A percentile compares a stretch with the other conserved stretches of the same genome.
phyloP scores from a whole-genome alignment of 2,113 vertebrate genomes.

The Xenus cinereus region DNA sequence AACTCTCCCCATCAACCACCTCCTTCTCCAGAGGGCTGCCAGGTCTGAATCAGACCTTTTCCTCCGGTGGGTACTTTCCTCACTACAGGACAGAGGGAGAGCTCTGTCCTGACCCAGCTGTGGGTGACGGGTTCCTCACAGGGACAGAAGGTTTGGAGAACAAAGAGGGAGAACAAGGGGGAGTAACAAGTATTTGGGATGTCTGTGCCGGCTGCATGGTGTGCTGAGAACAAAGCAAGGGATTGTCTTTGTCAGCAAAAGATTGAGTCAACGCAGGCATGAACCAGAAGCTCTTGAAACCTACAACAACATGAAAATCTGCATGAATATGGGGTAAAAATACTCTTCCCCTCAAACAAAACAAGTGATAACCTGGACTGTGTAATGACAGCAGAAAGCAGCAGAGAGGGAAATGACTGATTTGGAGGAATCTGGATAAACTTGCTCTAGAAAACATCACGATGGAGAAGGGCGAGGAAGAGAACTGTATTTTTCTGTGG shows the following conservation, averaged over 20 bases:
- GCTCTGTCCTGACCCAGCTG: neutral
- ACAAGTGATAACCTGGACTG: neutral
- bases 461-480: neutral
- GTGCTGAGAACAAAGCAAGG: neutral
- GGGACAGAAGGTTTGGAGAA: neutral
- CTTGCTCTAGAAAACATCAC: neutral
- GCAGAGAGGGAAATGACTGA: neutral
- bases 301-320: neutral
- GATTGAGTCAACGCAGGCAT: fast-evolving
- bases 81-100: conserved; percentile 52
- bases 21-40: neutral
- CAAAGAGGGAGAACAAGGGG: neutral
- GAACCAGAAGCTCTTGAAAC: neutral
- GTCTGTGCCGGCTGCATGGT: neutral
- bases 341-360: neutral
- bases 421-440: neutral
- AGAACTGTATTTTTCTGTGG: neutral
- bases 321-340: neutral
- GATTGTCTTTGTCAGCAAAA: neutral
- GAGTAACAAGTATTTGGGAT: neutral
- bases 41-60: neutral
- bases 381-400: neutral
- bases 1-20: fast-evolving
- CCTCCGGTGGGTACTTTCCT: neutral
- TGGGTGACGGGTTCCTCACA: neutral